Base-by-base conservation (phyloP, 2,888 invertebrate species). In the Cephalotes varians region DNA sequence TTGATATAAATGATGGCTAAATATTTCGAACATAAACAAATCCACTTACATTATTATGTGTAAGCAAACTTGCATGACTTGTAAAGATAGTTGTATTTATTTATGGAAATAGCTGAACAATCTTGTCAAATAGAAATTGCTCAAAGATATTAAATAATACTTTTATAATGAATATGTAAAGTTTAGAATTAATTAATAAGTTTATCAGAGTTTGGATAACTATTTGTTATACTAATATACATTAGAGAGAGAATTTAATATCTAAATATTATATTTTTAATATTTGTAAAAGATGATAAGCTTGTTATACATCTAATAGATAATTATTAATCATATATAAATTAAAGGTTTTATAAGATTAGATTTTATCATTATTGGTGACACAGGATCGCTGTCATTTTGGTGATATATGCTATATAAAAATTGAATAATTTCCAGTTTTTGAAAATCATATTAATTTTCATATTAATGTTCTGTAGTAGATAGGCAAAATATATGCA, bases 401-500 rank as follows among this genome's bases (percentile, higher is more conserved):
- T 37, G 71, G 18, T 6, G 44, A 60, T 73, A 37, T 5, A 4
- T 21, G 10, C 4, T 73, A 31, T n/a, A 18, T 54, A 58, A 28
- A 51, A 47, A 64, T 64, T 1, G 7, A 44, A 44, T 64, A 49
- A 65, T 76, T n/a, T 65, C 28, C 3, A 49, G 21, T 51, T 40
- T 76, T 25, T 65, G 51, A 74, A 62, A 3, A 49, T 34, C 21
- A 54, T 67, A 47, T 31, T 21, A 64, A 62, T n/a, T 37, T 62
- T 58, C 31, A 62, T 65, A 54, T 73, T 72, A 60, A 73, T 72
- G 60, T 69, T 76, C 44, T 72, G 65, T 76, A 81, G 72, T 15
- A 73, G 69, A 37, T 51, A 86, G 86, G 80, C 85, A 83, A 44
- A 58, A 69, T 49, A 49, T 79, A 60, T 72, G 18, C 76, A 72